These are phyloP conservation scores for Camponotus floridanus DNA, from an alignment of 1,140 invertebrate species.

Conservation along the genomic window DNA sequence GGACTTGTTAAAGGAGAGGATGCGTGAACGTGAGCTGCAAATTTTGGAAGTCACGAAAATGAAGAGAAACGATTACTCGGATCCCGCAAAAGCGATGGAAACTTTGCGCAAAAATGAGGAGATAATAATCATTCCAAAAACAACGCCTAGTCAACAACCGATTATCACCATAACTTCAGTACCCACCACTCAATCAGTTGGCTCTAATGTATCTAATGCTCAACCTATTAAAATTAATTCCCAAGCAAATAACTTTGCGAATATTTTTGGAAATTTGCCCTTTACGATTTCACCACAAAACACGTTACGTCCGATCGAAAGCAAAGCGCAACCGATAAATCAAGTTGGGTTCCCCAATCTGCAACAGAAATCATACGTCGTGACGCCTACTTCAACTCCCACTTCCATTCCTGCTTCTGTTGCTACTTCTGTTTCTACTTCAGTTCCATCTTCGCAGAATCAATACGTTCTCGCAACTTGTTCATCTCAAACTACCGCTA, in stretches of 20 bases:
- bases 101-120: conserved; percentile 81
- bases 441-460: conserved; percentile 31
- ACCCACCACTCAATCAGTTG: not conserved
- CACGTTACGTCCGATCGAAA: conserved; percentile 3
- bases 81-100: conserved; percentile 80
- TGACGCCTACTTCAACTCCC: not conserved
- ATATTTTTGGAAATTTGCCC: conserved; percentile 64
- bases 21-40: conserved; percentile 83
- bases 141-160: conserved; percentile 66
- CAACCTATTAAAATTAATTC: conserved; percentile 24
- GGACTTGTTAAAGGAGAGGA: conserved; percentile 79
- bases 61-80: conserved; percentile 78
- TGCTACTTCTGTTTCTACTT: not conserved
- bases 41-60: conserved; percentile 75
- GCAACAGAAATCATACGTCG: not conserved
- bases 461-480: conserved; percentile 57
- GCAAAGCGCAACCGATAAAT: not conserved
- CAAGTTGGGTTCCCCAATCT: conserved; percentile 9
- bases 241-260: conserved; percentile 51
- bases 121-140: conserved; percentile 82
- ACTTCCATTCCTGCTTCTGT: not conserved
- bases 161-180: conserved; percentile 68
- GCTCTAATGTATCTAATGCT: not conserved
- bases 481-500: conserved; percentile 27
- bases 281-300: conserved; percentile 34